Conservation (phyloP, 2,797 vertebrate genomes). For the Tangara arthus region DNA sequence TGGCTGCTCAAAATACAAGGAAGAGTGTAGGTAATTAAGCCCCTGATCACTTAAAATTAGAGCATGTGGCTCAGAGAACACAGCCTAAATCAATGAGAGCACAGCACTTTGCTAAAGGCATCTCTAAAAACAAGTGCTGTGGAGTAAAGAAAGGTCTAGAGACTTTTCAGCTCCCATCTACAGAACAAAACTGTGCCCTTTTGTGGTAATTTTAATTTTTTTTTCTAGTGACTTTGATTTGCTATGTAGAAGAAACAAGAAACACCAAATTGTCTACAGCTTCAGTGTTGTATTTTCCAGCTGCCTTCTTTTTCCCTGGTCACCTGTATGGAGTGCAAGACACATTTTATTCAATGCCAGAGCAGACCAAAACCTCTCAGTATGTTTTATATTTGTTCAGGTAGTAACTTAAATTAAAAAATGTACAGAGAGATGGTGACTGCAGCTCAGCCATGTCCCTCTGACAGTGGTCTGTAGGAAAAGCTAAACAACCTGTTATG, state of each 20-base stretch:
- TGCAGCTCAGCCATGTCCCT: not conserved
- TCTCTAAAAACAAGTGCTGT: not conserved
- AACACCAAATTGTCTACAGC: not conserved
- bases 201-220: not conserved
- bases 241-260: not conserved
- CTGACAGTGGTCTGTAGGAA: not conserved
- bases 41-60: not conserved
- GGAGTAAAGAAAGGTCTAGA: not conserved
- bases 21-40: not conserved
- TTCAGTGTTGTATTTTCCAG: not conserved
- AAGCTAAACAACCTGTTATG: not conserved
- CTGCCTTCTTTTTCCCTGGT: not conserved
- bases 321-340: not conserved
- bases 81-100: not conserved
- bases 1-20: not conserved
- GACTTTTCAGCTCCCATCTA: not conserved
- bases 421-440: not conserved
- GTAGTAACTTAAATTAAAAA: not conserved
- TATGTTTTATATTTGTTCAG: not conserved
- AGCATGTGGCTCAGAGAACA: not conserved
- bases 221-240: not conserved
- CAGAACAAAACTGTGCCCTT: not conserved
- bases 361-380: not conserved
- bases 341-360: not conserved
- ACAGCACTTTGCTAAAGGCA: not conserved